Evolutionary conservation across 2,888 invertebrate species (phyloP), one percentile per base, ranked within the genome.

Genomic region (Parnassius glacialis): DNA sequence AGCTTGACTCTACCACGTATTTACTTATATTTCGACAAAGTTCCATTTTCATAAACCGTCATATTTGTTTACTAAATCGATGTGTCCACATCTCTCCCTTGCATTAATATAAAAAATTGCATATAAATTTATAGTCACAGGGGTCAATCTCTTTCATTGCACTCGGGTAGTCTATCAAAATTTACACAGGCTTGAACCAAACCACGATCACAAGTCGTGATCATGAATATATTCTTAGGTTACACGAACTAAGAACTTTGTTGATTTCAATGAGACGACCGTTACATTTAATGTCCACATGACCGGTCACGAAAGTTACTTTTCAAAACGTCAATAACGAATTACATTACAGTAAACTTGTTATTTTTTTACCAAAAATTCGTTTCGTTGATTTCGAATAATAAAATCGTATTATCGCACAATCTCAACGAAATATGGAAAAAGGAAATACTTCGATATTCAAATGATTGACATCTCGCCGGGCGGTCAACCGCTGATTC

Each of bases 391-490:
- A 74, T 84, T 80, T 71, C 76, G 83, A 82, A 84, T 81, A 84
- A 80, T 78, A 73, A 81, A 83, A 81, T 84, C 74, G 73, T 73
- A 79, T 81, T 88, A 90, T 90, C 90, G 83, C 70, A 66, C 80
- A 81, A 90, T 90, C 90, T 85, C 69, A 79, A 79, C 81, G 80
- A 80, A 84, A 59, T 56, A 85, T 84, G 74, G 76, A 84, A 79
- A 82, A 84, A 77, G 79, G 80, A 81, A 85, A 81, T 85, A 85
- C 84, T 79, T 82, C 73, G 79, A 82, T 88, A 90, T 90, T 90
- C 85, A 90, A 90, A 90, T 88, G 90, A 90, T 90, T 90, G 90
- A 90, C 90, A 89, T 88, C 88, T 84, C 90, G 72, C 84, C 85
- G 74, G 90, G 90, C 85, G 90, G 90, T 85, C 90, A 87, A 78